Conservation (phyloP, 2,888 invertebrate genomes). For the Caenorhabditis virilis region DNA sequence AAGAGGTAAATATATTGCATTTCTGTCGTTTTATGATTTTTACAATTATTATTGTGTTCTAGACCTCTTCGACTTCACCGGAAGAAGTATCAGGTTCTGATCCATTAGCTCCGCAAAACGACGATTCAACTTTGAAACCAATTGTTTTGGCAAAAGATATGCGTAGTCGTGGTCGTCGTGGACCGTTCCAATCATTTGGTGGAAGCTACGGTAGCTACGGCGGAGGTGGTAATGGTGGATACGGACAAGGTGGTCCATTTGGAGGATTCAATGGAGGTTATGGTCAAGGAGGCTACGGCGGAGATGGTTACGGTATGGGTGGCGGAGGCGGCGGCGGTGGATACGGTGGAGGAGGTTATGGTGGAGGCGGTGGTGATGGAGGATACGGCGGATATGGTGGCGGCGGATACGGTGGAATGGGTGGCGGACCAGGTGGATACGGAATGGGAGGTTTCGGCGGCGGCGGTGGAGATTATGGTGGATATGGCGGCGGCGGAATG, state of each 20-base stretch:
- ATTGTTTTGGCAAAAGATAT: constrained; percentile 27
- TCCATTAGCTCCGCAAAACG: constrained; percentile 16
- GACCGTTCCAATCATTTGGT: constrained; percentile 21
- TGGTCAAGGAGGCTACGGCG: constrained; percentile 32
- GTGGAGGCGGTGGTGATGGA: constrained; percentile 12
- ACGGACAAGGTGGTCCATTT: constrained; percentile 28
- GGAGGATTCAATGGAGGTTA: constrained; percentile 37
- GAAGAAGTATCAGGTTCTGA: neutral
- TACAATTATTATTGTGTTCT: too few relatives aligned
- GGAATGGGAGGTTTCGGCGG: constrained; percentile 38
- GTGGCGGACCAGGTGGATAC: constrained; percentile 37
- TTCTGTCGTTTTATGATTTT: too few relatives aligned
- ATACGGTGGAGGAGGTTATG: constrained; percentile 13
- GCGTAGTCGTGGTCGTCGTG: constrained; percentile 16
- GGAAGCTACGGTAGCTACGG: constrained; percentile 30
- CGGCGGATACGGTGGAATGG: constrained; percentile 39
- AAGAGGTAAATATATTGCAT: too few relatives aligned
- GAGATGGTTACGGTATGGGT: constrained; percentile 24
- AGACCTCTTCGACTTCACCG: neutral
- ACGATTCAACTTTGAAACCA: constrained; percentile 11
- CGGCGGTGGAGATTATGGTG: constrained; percentile 24
- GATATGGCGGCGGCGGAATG: constrained; percentile 13
- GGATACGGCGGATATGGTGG: constrained; percentile 32
- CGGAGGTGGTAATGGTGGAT: constrained; percentile 21
- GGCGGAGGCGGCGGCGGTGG: constrained; percentile 32